Evolutionary conservation across 2,113 vertebrate species (phyloP).

Genomic region (Neoarius graeffei): DNA sequence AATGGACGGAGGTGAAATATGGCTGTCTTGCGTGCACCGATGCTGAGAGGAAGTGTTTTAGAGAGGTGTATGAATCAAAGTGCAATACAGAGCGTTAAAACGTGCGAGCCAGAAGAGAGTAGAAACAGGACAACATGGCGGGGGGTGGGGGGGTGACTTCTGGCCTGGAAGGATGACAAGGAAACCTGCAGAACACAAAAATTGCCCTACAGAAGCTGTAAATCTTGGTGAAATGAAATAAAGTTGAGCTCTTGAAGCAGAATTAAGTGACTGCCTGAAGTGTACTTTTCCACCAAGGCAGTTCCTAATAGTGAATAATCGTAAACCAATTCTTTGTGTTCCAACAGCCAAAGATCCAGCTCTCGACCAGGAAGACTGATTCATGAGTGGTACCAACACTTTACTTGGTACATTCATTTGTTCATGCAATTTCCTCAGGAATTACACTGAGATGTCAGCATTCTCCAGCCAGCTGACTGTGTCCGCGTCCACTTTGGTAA

Average conservation of each 20-base stretch:
- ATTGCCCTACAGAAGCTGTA: background rate
- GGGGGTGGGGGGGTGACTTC: background rate
- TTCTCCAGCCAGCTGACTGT: too few relatives aligned
- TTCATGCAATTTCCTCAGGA: too few relatives aligned
- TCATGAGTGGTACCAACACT: too few relatives aligned
- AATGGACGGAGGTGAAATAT: constrained; percentile 64
- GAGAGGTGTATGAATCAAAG: constrained; percentile 43
- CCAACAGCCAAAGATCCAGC: too few relatives aligned
- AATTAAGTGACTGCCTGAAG: background rate
- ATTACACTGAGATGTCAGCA: too few relatives aligned
- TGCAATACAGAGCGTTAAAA: constrained; percentile 4
- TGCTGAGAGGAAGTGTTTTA: constrained; percentile 49
- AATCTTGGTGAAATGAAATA: background rate
- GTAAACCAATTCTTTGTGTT: too few relatives aligned
- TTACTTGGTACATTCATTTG: too few relatives aligned
- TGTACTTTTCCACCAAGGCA: background rate
- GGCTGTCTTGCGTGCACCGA: constrained; percentile 47
- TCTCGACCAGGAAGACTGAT: too few relatives aligned
- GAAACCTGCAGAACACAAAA: background rate
- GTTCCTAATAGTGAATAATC: too few relatives aligned
- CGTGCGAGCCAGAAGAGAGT: background rate
- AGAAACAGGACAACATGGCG: background rate
- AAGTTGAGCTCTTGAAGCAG: background rate
- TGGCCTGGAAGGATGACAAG: background rate
- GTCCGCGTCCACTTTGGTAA: too few relatives aligned